A percentile compares a stretch with the other conserved stretches of the same genome.
Conservation (phyloP, 2,888 invertebrate species). For the Ctena decussata region DNA sequence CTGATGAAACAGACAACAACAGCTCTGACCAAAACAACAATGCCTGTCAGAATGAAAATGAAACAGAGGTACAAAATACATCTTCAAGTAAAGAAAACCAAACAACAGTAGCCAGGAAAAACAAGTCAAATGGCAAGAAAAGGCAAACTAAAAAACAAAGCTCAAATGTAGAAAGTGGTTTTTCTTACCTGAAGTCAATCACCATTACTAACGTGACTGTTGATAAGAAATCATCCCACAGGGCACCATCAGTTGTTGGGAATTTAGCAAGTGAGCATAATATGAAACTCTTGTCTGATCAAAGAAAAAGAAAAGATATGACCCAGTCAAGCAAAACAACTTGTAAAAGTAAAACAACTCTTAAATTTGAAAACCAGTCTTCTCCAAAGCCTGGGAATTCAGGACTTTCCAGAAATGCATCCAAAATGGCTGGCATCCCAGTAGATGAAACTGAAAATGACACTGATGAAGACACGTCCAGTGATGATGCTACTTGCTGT, state of each 20-base stretch:
- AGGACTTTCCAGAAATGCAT: background rate
- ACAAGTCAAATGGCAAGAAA: background rate
- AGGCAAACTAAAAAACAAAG: background rate
- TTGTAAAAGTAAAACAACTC: background rate
- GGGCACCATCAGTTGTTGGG: background rate
- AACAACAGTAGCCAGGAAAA: background rate
- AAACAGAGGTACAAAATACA: no score
- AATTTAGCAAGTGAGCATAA: background rate
- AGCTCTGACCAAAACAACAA: no score
- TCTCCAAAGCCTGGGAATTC: background rate
- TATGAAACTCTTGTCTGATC: background rate
- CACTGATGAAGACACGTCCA: background rate
- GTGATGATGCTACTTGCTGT: background rate
- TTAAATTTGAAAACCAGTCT: no score
- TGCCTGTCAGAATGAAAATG: no score
- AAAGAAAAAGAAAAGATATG: background rate
- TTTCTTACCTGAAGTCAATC: background rate
- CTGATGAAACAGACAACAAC: background rate
- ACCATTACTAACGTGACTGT: background rate
- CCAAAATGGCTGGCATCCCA: background rate
- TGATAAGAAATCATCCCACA: background rate
- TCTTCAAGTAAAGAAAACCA: no score
- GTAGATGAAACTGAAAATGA: background rate
- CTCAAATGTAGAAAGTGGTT: background rate
- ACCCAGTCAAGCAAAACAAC: background rate